A percentile compares a stretch with the other conserved stretches of the same genome.
Conservation (phyloP, 1,140 invertebrate species). For the Phenacoccus solenopsis region DNA sequence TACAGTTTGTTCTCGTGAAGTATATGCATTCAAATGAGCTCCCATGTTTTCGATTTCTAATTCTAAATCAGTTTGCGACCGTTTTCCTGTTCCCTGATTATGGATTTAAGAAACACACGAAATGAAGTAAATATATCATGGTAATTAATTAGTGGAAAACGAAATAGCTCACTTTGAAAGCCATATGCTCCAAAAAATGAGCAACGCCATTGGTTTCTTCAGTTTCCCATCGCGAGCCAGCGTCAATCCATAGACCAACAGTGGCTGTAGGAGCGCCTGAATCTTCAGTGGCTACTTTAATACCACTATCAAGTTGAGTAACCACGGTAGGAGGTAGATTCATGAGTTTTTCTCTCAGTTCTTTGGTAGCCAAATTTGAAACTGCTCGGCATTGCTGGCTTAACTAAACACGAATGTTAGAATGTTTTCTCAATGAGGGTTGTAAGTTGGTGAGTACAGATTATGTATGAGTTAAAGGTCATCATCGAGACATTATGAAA, state of each 20-base stretch:
- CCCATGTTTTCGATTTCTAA: conserved; percentile 98
- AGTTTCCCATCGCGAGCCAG: conserved; percentile 92
- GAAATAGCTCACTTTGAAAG: conserved; percentile 68
- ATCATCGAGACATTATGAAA: not conserved
- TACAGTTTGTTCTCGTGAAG: conserved; percentile 96
- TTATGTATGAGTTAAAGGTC: too few relatives aligned
- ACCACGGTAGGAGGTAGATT: conserved; percentile 87
- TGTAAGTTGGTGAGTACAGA: too few relatives aligned
- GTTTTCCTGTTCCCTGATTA: conserved; percentile 88
- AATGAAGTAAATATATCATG: not conserved
- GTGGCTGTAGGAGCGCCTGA: conserved; percentile 89
- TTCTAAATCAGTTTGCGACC: conserved; percentile 89
- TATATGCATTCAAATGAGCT: conserved; percentile 98
- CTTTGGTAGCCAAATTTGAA: not conserved
- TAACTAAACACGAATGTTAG: too few relatives aligned
- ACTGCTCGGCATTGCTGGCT: not conserved
- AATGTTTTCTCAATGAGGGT: too few relatives aligned
- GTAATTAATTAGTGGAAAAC: too few relatives aligned
- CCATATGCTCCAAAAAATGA: conserved; percentile 99
- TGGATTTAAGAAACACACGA: not conserved
- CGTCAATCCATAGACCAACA: conserved; percentile 98
- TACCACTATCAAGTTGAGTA: conserved; percentile 74
- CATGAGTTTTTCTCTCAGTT: conserved; percentile 25
- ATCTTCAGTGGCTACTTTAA: conserved; percentile 90
- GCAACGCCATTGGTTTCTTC: conserved; percentile 94